Percentiles rank a stretch among this genome's conserved stretches.
These are phyloP conservation scores for Rhabdornis inornatus DNA, from an alignment of 2,113 vertebrate species.

Conservation along the genomic window DNA sequence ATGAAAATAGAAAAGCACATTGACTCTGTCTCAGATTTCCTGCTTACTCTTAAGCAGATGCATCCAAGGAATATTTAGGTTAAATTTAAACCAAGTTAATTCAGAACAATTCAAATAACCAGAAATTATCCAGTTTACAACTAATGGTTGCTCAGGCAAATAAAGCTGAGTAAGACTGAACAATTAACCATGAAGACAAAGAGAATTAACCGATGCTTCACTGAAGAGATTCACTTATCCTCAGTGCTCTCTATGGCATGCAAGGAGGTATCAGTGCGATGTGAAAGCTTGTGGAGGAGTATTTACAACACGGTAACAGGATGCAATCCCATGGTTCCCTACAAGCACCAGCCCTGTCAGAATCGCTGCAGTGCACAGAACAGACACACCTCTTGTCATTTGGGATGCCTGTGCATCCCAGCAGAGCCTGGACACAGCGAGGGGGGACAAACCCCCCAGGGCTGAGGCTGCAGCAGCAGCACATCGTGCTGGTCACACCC, in stretches of 20 bases:
- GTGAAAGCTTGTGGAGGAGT: neutral
- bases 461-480: neutral
- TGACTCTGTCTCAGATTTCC: neutral
- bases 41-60: neutral
- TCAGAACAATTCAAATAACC: neutral
- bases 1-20: neutral
- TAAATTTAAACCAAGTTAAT: neutral
- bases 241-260: neutral
- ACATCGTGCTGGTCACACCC: neutral
- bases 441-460: neutral
- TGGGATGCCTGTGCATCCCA: accelerated
- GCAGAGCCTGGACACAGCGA: neutral
- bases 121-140: neutral
- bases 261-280: neutral
- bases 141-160: neutral
- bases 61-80: neutral
- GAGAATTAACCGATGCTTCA: neutral
- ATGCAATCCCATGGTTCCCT: too few species aligned
- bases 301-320: neutral
- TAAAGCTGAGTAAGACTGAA: neutral
- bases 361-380: neutral
- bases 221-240: neutral
- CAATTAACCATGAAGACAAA: neutral
- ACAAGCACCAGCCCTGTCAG: neutral
- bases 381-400: neutral